Conservation (phyloP, 2,113 vertebrate species). For the Oncorhynchus masou region DNA sequence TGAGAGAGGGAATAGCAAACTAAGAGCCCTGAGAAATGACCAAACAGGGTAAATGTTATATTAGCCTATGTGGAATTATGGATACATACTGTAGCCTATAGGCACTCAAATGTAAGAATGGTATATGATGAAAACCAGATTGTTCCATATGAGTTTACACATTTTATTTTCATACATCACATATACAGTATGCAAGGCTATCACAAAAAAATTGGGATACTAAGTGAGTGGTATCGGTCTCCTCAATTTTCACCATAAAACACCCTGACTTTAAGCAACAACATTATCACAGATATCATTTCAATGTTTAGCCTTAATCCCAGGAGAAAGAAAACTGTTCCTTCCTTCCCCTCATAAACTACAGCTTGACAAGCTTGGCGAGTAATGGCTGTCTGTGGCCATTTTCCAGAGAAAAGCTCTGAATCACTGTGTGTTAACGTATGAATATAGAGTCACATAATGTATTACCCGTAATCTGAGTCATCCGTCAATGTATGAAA, state of each 20-base stretch:
- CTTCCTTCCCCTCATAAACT: constrained; percentile 42
- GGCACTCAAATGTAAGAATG: background rate
- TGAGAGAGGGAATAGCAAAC: constrained; percentile 51
- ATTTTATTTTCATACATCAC: background rate
- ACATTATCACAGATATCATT: constrained; percentile 22
- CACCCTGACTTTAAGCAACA: constrained; percentile 29
- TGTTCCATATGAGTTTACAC: background rate
- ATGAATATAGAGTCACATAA: constrained; percentile 9
- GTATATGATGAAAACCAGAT: background rate
- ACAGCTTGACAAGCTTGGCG: constrained; percentile 15
- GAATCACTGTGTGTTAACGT: constrained; percentile 23
- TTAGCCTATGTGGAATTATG: constrained; percentile 23
- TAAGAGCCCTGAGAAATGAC: constrained; percentile 11
- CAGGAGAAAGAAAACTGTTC: constrained; percentile 32
- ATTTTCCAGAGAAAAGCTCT: constrained; percentile 24
- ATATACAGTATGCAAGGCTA: background rate
- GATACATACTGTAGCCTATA: background rate
- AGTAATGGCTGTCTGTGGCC: constrained; percentile 42
- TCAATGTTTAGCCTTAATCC: constrained; percentile 12
- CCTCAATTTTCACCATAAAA: constrained; percentile 41
- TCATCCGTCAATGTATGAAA: constrained; percentile 11
- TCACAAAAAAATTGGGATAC: background rate
- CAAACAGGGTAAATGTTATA: constrained; percentile 27
- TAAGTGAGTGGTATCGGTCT: background rate
- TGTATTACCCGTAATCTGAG: constrained; percentile 36